These are phyloP conservation scores for Stegodyphus mimosarum DNA, from an alignment of 1,140 invertebrate genomes.

Conservation along the genomic window DNA sequence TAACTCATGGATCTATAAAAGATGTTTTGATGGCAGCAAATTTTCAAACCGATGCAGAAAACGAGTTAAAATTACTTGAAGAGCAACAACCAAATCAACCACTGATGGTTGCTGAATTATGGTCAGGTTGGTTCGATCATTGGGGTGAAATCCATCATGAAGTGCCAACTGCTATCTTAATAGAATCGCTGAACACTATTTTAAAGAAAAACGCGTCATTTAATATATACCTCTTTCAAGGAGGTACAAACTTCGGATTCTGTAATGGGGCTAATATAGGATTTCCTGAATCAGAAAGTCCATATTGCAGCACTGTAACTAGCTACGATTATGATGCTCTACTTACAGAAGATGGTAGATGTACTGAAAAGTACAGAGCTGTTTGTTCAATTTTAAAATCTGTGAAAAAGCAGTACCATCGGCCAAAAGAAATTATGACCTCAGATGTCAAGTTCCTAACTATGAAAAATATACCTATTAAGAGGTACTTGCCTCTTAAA, in stretches of 20 bases:
- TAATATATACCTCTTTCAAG: conserved; percentile 65
- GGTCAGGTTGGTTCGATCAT: conserved; percentile 67
- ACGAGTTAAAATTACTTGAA: conserved; percentile 57
- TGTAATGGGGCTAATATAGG: conserved; percentile 50
- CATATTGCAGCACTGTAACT: conserved; percentile 66
- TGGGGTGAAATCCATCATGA: conserved; percentile 64
- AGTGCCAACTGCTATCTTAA: conserved; percentile 25
- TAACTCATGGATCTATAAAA: background rate
- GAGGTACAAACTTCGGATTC: conserved; percentile 62
- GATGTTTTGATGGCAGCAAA: conserved; percentile 36
- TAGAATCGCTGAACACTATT: conserved; percentile 62
- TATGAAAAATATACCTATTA: background rate
- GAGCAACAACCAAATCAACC: conserved; percentile 65
- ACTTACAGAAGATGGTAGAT: conserved; percentile 71
- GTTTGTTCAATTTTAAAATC: conserved; percentile 59
- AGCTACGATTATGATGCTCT: conserved; percentile 72
- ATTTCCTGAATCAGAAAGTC: conserved; percentile 19
- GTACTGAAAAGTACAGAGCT: conserved; percentile 69
- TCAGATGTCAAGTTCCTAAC: background rate
- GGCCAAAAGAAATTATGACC: background rate
- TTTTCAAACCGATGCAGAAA: conserved; percentile 21
- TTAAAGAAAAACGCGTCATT: conserved; percentile 65
- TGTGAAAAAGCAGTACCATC: background rate
- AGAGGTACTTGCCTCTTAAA: background rate
- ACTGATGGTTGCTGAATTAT: conserved; percentile 67